Conservation (phyloP, 2,797 vertebrate species). For the Danio jaintianensis region DNA sequence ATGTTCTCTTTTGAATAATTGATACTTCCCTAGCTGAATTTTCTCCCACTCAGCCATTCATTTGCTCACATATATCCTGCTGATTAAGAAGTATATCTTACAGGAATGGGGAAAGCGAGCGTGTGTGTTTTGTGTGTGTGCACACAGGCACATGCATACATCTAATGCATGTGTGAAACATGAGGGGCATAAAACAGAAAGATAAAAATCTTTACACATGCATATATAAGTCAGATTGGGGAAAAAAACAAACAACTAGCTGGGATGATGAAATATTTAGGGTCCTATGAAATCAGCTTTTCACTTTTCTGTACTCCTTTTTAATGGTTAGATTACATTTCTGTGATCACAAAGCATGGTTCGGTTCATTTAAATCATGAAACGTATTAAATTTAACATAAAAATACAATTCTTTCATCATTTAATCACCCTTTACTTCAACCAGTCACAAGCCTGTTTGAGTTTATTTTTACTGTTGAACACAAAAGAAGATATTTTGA, state of each 20-base stretch:
- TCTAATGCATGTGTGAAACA: constrained; percentile 10
- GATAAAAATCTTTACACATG: constrained; percentile 7
- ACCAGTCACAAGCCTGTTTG: too few relatives aligned
- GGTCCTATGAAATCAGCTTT: not conserved
- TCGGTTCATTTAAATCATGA: too few relatives aligned
- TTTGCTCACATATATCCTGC: constrained; percentile 71
- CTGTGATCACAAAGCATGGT: too few relatives aligned
- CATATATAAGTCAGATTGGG: constrained; percentile 17
- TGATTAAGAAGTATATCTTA: constrained; percentile 75
- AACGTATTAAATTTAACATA: too few relatives aligned
- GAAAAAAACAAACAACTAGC: constrained; percentile 24
- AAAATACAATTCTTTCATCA: too few relatives aligned
- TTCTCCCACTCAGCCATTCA: constrained; percentile 69
- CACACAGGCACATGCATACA: constrained; percentile 5
- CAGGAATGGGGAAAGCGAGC: constrained; percentile 50
- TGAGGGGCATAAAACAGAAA: not conserved
- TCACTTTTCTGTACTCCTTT: too few relatives aligned
- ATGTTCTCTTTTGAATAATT: constrained; percentile 75
- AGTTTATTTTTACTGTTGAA: too few relatives aligned
- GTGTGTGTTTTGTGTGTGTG: constrained; percentile 20
- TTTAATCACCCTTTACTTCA: too few relatives aligned
- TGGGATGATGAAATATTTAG: constrained; percentile 12
- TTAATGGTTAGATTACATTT: not conserved
- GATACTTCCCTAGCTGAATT: constrained; percentile 67
- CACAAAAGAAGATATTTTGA: too few relatives aligned